Evolutionary conservation across 2,797 vertebrate genomes (phyloP).

Genomic region (Crax fasciolata): DNA sequence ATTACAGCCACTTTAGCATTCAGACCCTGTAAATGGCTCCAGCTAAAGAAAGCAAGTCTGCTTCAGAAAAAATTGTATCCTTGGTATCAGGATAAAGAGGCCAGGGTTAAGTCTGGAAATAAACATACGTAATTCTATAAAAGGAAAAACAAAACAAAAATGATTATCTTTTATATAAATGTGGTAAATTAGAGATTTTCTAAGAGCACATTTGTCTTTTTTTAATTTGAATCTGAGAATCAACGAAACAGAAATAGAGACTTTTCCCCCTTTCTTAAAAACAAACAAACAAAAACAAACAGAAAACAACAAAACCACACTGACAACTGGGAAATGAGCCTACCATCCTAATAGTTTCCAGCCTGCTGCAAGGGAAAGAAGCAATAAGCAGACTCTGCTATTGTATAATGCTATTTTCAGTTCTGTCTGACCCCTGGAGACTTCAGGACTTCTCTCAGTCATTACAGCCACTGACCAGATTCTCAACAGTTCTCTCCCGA

Average conservation of each 20-base stretch:
- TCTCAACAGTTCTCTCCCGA: background rate
- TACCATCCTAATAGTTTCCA: background rate
- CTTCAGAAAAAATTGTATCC: background rate
- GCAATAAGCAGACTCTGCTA: background rate
- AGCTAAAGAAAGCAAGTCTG: background rate
- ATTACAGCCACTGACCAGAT: fast-evolving
- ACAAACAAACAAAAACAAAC: background rate
- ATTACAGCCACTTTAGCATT: background rate
- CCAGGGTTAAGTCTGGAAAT: background rate
- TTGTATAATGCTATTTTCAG: background rate
- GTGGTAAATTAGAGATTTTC: background rate
- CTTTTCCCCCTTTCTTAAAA: background rate
- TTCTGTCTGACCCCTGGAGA: background rate
- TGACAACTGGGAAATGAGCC: fast-evolving
- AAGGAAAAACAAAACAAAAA: background rate
- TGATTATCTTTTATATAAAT: background rate
- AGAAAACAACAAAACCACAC: too few species aligned
- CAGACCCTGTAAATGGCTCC: background rate
- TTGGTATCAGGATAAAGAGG: background rate
- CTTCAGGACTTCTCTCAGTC: background rate
- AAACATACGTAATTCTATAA: fast-evolving
- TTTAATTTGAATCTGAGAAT: background rate
- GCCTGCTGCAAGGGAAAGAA: background rate
- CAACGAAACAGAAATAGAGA: background rate
- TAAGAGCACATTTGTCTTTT: background rate